Evolutionary conservation across 2,113 vertebrate genomes (phyloP), one percentile per base, ranked within the genome.

Genomic region (Dasypus novemcinctus): DNA sequence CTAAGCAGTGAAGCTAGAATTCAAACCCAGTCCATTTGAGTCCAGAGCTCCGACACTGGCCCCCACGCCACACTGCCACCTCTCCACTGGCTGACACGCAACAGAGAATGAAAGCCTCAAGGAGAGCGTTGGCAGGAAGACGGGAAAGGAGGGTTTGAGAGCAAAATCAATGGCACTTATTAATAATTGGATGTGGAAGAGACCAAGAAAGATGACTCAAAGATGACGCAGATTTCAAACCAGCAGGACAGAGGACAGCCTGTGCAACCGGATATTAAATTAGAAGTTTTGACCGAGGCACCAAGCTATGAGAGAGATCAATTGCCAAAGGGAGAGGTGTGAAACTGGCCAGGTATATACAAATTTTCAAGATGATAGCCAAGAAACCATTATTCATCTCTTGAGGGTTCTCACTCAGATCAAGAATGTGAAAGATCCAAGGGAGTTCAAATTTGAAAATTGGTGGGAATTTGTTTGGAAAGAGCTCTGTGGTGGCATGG

Each of bases 181-280:
- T 64, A 85, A 54, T 93, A 59, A 92, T 52, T 75, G 54, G 36
- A 66, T 49, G 79, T 88, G 59, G 71, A 66, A 91, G 52, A 78
- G 87, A 61, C 92, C 80, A 76, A 78, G 89, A 79, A 90, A 68
- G 63, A 17, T 93, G 90, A 96, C 74, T 89, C 92, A 75, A 23
- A 85, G 61, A 88, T 90, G 84, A 92, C 63, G 89, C 88, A 68
- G 27, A 91, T 27, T 86, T 69, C 36, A 81, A 91, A 68, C 68
- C 54, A 85, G 68, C 52, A 21, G 27, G 25, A 23, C 66, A 21
- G 3, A 18, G 20, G 21, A 74, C 52, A 68, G 27, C 41, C 38
- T 25, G 31, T 76, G 82, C 87, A 38, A 88, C 52, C 10, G 27
- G 52, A 85, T 82, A 10, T 68, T 78, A 83, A 64, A 61, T 84